These are phyloP conservation scores for Lutjanus erythropterus DNA, from an alignment of 2,113 vertebrate genomes.

Conservation along the genomic window DNA sequence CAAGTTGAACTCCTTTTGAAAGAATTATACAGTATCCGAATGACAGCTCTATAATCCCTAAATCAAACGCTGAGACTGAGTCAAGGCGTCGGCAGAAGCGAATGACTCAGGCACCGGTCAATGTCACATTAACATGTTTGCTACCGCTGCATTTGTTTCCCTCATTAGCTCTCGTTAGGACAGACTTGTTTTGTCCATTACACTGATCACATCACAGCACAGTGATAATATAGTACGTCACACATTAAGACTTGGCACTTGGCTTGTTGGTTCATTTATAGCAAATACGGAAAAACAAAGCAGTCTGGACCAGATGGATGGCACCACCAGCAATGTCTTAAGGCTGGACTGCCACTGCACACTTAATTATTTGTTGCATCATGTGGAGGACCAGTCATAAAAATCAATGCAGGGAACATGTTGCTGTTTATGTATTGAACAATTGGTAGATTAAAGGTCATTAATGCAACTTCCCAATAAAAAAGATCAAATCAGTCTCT, in stretches of 20 bases:
- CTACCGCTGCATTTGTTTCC: constrained; percentile 50
- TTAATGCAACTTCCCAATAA: background rate
- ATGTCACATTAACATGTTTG: constrained; percentile 54
- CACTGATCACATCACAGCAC: constrained; percentile 31
- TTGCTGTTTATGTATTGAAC: background rate
- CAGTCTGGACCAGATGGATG: background rate
- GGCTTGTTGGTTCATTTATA: constrained; percentile 4
- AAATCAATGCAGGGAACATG: background rate
- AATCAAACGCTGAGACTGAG: constrained; percentile 25
- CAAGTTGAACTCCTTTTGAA: background rate
- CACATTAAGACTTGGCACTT: constrained; percentile 17
- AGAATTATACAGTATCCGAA: background rate
- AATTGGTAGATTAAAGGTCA: constrained; percentile 1
- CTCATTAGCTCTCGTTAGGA: constrained; percentile 62
- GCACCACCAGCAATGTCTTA: background rate
- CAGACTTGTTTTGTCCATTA: constrained; percentile 35
- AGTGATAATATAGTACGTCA: constrained; percentile 45
- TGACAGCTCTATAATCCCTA: constrained; percentile 24
- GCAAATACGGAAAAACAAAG: constrained; percentile 32
- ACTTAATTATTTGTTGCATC: background rate
- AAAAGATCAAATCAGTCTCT: background rate
- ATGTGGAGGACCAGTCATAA: background rate
- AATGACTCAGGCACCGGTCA: constrained; percentile 61
- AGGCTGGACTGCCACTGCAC: background rate
- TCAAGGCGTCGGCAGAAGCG: constrained; percentile 42